phyloP scores from a whole-genome alignment of 1,140 invertebrate species.

The Cotesia vestalis region DNA sequence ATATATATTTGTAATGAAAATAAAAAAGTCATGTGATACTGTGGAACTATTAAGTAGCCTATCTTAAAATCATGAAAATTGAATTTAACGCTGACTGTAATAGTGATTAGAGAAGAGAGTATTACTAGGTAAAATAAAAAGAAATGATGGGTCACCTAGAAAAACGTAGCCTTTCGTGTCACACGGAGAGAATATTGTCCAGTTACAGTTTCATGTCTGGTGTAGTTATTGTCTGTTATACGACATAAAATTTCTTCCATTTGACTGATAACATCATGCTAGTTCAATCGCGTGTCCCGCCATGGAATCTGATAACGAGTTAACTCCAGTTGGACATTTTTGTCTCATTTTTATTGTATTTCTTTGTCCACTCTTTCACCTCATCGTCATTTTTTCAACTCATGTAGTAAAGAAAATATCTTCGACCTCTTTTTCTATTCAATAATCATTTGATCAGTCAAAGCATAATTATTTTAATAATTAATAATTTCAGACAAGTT shows the following conservation, averaged over 20 bases:
- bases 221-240: constrained; percentile 53
- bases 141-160: constrained; percentile 19
- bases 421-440: neutral
- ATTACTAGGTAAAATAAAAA: neutral
- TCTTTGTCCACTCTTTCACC: constrained; percentile 33
- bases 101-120: neutral
- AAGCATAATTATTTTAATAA: too few relatives aligned
- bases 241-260: constrained; percentile 65
- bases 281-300: constrained; percentile 61
- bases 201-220: constrained; percentile 42
- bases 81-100: neutral
- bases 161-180: constrained; percentile 36
- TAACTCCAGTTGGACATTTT: constrained; percentile 44
- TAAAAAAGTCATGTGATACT: too few relatives aligned
- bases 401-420: constrained; percentile 17
- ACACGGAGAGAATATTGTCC: constrained; percentile 14
- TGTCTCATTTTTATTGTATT: constrained; percentile 46
- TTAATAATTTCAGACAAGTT: too few relatives aligned
- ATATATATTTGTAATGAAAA: too few relatives aligned
- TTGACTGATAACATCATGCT: constrained; percentile 57
- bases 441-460: neutral
- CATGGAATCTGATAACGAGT: constrained; percentile 61
- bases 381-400: constrained; percentile 28
- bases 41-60: too few relatives aligned
- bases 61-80: too few relatives aligned